Conservation (phyloP, 2,113 vertebrate genomes). For the human region GRCh38 chr4:183477001-183477500, state of each 20-base stretch:
- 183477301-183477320: too few relatives aligned
- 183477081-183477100: background rate
- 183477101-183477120: background rate
- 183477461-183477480: too few relatives aligned
- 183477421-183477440: too few relatives aligned
- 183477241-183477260: too few relatives aligned
- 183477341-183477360: too few relatives aligned
- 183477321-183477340: too few relatives aligned
- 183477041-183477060: constrained; percentile 5
- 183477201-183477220: background rate
- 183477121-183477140: background rate
- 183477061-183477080: background rate
- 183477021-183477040: background rate
- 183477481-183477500: too few relatives aligned
- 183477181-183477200: background rate
- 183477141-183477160: background rate
- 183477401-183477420: too few relatives aligned
- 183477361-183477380: too few relatives aligned
- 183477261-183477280: too few relatives aligned
- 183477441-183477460: too few relatives aligned
- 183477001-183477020: background rate
- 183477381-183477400: accelerated
- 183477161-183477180: background rate
- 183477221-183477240: accelerated
- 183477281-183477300: too few relatives aligned